A percentile compares a stretch with the other conserved stretches of the same genome.
These are phyloP conservation scores for Chelonia mydas DNA, from an alignment of 2,797 vertebrate genomes.

Conservation along the genomic window DNA sequence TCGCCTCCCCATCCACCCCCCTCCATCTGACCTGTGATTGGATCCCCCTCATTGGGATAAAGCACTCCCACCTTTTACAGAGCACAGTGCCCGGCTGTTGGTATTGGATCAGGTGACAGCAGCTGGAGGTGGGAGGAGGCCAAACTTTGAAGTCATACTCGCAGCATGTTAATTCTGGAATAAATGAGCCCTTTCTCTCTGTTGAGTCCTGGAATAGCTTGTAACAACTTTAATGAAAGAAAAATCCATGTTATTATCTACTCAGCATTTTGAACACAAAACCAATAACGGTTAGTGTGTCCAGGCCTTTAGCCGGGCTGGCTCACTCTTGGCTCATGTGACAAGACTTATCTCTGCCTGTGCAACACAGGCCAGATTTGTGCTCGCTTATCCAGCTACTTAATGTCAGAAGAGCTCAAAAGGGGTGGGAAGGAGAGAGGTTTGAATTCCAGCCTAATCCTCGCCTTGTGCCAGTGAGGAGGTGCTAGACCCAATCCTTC, in stretches of 20 bases:
- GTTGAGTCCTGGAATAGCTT: background rate
- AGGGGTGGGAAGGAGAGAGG: fast-evolving
- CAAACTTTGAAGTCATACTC: background rate
- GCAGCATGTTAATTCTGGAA: slow-evolving; percentile 36
- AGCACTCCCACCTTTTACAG: background rate
- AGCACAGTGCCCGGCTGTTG: fast-evolving
- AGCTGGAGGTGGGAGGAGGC: background rate
- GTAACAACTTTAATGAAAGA: slow-evolving; percentile 60
- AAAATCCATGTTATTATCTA: slow-evolving; percentile 54
- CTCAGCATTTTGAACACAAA: slow-evolving; percentile 45
- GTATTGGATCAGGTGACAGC: background rate
- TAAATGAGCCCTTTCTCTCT: slow-evolving; percentile 52
- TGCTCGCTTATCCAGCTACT: background rate
- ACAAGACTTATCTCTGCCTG: background rate
- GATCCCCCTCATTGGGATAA: background rate
- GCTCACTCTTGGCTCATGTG: background rate
- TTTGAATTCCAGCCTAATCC: background rate
- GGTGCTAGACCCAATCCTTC: background rate
- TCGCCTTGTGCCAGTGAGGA: background rate
- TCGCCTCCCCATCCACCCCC: background rate
- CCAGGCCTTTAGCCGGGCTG: background rate
- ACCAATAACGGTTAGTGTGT: background rate
- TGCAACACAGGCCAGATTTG: fast-evolving
- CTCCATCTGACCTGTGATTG: background rate
- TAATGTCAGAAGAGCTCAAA: fast-evolving